Base-by-base conservation (phyloP, 2,888 invertebrate genomes). In the Leptinotarsa haldemani region DNA sequence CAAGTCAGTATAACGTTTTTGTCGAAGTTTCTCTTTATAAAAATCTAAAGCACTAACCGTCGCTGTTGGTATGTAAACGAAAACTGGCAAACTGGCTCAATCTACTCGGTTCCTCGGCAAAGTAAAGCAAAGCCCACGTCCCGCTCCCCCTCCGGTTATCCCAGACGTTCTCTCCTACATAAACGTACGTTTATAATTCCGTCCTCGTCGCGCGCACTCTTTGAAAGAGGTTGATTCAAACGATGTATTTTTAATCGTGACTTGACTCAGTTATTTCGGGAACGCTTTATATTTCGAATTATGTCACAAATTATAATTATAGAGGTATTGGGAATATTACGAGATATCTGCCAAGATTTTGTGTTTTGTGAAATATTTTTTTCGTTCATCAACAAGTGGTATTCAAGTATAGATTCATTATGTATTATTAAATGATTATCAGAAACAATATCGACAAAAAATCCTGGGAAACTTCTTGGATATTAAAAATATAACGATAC, bases 261-360 rank as follows among this genome's bases (percentile, higher is more conserved):
- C 69, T 70, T 20, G 61, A 68, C 50, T 64, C n/a, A 65, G 81
- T 77, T 83, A 83, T 83, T 83, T 83, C 79, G 78, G 83, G 83
- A 81, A 79, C 79, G 76, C 75, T 78, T 74, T 74, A 78, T 76
- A 80, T 72, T 77, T 75, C 74, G 74, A 76, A 78, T 83, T 83
- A 82, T 83, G 81, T 82, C 82, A 82, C 80, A 80, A 71, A 75
- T 70, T 69, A 77, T 71, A 73, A 76, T 74, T 71, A 72, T 70
- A 70, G 52, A 20, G 69, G 46, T 71, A 56, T 50, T 20, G 65
- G 52, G 40, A 63, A 58, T 48, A 69, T 67, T 61, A 48, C 61
- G 47, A 15, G 63, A 70, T 66, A 61, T 50, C 20, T 52, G 61
- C 61, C 61, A 61, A 40, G 30, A 61, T 61, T 25, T 61, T 7